Evolutionary conservation across 2,113 vertebrate species (phyloP).

Genomic region (Sapayoa aenigma): DNA sequence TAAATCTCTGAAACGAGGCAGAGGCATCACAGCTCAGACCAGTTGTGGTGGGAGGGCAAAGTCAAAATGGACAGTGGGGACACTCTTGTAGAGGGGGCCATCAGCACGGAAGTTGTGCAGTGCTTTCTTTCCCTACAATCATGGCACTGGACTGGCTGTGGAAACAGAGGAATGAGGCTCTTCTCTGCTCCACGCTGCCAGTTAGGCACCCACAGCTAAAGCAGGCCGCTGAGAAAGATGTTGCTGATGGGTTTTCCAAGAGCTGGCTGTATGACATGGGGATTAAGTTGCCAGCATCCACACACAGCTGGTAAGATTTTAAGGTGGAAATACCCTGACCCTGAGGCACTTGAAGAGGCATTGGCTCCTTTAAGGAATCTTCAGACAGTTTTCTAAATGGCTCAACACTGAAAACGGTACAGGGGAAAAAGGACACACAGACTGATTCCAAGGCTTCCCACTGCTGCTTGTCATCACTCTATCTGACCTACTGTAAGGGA

Average conservation of each 20-base stretch:
- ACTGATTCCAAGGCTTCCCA: not conserved
- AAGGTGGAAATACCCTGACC: not conserved
- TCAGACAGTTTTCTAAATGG: not conserved
- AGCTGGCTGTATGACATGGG: not conserved
- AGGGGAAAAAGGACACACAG: not conserved
- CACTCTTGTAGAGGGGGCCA: not conserved
- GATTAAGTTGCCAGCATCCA: not conserved
- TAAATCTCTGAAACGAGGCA: not conserved
- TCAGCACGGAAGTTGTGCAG: not conserved
- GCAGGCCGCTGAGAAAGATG: not conserved
- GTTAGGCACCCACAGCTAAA: not conserved
- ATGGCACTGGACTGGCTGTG: not conserved
- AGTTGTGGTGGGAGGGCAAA: not conserved
- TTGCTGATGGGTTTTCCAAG: not conserved
- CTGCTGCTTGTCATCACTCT: not conserved
- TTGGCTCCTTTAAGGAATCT: not conserved
- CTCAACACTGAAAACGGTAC: not conserved
- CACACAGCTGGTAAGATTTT: not conserved
- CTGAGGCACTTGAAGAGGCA: not conserved
- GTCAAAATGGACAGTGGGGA: not conserved
- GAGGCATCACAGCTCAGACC: not conserved
- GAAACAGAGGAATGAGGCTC: not conserved
- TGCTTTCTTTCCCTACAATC: not conserved
- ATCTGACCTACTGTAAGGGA: not conserved
- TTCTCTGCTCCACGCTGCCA: not conserved